These are phyloP conservation scores for Erithacus rubecula DNA, from an alignment of 2,797 vertebrate genomes.

Conservation along the genomic window DNA sequence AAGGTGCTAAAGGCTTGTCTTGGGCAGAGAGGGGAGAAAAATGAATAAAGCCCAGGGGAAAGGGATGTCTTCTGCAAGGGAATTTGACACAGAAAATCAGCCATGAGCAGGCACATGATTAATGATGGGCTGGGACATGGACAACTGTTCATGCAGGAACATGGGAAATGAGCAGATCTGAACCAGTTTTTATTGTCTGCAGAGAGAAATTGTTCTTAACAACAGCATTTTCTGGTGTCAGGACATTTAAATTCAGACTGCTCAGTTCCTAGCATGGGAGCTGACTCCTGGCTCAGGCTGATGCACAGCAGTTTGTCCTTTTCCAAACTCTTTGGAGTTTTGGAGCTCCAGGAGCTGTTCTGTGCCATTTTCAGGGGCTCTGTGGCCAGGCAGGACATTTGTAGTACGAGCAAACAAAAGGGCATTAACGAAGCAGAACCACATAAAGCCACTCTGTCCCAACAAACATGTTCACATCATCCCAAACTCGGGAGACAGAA, in stretches of 20 bases:
- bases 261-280: background rate
- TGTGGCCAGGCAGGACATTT: background rate
- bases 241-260: background rate
- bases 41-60: background rate
- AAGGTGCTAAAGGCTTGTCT: background rate
- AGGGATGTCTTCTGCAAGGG: background rate
- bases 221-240: background rate
- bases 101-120: background rate
- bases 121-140: background rate
- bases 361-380: background rate
- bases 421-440: accelerated
- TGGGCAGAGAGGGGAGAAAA: background rate
- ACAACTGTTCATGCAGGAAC: background rate
- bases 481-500: background rate
- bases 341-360: background rate
- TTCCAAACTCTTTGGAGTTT: background rate
- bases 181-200: background rate
- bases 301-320: background rate
- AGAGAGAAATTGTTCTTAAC: background rate
- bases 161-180: background rate
- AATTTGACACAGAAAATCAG: background rate
- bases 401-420: background rate
- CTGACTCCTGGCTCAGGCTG: background rate
- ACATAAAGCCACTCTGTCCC: background rate
- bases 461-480: background rate